These are phyloP conservation scores for Lamellibrachia columna DNA, from an alignment of 2,888 invertebrate genomes.

Conservation along the genomic window DNA sequence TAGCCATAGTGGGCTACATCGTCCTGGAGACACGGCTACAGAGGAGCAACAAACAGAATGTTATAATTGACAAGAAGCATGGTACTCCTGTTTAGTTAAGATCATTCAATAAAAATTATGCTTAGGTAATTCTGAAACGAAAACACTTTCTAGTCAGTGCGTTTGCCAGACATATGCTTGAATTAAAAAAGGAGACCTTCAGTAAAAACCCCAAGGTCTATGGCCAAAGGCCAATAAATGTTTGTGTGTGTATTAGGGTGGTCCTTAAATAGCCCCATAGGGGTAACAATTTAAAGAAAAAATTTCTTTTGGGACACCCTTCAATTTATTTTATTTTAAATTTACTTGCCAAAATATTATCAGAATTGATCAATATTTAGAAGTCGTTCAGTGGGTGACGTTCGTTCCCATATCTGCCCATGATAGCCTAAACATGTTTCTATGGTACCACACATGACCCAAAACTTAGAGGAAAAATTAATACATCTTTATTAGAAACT, in stretches of 20 bases:
- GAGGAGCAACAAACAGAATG: neutral
- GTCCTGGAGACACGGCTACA: conserved; percentile 44
- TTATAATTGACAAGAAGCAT: neutral
- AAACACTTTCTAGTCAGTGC: neutral
- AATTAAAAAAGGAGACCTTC: neutral
- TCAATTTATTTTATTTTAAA: too few relatives aligned
- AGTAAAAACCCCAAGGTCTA: neutral
- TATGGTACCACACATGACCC: too few relatives aligned
- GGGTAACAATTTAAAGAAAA: too few relatives aligned
- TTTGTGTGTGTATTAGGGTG: neutral
- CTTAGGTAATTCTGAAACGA: neutral
- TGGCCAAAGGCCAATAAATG: neutral
- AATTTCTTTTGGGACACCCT: too few relatives aligned
- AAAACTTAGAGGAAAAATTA: too few relatives aligned
- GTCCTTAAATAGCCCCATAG: too few relatives aligned
- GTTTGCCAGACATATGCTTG: neutral
- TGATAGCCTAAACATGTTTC: too few relatives aligned
- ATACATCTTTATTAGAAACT: too few relatives aligned
- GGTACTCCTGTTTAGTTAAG: neutral
- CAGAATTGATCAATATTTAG: too few relatives aligned
- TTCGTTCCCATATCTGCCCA: too few relatives aligned
- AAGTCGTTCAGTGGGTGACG: too few relatives aligned
- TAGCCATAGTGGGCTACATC: conserved; percentile 48
- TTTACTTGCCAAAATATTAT: too few relatives aligned
- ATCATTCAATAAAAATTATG: neutral